phyloP scores from a whole-genome alignment of 2,888 invertebrate genomes.

The Macroteleia sp. region DNA sequence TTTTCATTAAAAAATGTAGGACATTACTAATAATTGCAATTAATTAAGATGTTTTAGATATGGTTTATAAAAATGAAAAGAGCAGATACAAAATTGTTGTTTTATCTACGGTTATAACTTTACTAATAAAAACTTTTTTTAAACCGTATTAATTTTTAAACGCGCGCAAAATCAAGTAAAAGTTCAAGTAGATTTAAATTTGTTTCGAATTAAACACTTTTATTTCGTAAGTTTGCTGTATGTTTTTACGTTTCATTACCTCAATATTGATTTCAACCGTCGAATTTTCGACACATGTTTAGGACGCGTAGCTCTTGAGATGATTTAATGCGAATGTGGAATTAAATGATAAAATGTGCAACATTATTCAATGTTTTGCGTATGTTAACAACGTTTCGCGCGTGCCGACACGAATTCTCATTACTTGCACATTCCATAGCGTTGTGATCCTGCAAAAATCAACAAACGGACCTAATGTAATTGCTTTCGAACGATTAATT shows the following conservation, averaged over 20 bases:
- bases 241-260: neutral
- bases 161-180: too few species aligned
- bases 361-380: constrained; percentile 52
- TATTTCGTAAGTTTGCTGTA: too few species aligned
- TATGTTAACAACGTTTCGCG: constrained; percentile 55
- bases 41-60: too few species aligned
- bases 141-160: too few species aligned
- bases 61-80: too few species aligned
- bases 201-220: too few species aligned
- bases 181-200: too few species aligned
- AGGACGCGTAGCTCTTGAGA: constrained; percentile 11
- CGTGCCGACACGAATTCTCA: constrained; percentile 60
- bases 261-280: neutral
- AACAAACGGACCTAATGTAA: constrained; percentile 80
- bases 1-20: too few species aligned
- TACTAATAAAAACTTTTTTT: too few species aligned
- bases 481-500: constrained; percentile 82
- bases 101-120: too few species aligned
- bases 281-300: constrained; percentile 22
- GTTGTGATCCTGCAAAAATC: constrained; percentile 75
- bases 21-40: too few species aligned
- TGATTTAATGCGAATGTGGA: constrained; percentile 30
- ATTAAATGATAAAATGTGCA: constrained; percentile 55
- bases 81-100: too few species aligned
- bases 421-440: constrained; percentile 56